phyloP scores from a whole-genome alignment of 2,797 vertebrate genomes.

The Leptodactylus fallax region DNA sequence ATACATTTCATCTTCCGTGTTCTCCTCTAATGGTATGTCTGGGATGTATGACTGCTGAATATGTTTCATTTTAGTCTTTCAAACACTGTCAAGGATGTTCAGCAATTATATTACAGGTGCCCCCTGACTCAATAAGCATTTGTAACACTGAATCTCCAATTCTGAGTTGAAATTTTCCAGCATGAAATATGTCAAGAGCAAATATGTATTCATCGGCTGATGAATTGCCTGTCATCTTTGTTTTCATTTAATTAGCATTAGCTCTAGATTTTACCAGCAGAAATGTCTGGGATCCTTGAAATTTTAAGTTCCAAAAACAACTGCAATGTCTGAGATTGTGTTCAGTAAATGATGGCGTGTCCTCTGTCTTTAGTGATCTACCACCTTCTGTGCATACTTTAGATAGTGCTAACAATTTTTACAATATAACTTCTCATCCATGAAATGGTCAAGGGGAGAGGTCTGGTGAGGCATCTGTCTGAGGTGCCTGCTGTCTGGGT shows the following conservation, averaged over 20 bases:
- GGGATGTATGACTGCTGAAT: constrained; percentile 45
- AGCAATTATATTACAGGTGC: constrained; percentile 62
- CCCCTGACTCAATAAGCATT: constrained; percentile 58
- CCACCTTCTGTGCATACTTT: neutral
- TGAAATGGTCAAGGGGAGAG: neutral
- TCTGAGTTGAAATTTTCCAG: constrained; percentile 41
- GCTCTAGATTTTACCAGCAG: constrained; percentile 38
- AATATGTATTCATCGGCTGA: constrained; percentile 62
- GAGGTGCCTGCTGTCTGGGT: neutral
- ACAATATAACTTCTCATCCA: neutral
- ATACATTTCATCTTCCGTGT: constrained; percentile 25
- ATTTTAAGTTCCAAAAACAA: constrained; percentile 42
- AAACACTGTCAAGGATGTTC: constrained; percentile 57
- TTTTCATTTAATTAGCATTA: constrained; percentile 63
- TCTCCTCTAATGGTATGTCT: constrained; percentile 41
- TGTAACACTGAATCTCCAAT: constrained; percentile 52
- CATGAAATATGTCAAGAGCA: constrained; percentile 58
- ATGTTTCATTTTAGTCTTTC: constrained; percentile 59
- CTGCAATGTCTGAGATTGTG: constrained; percentile 15
- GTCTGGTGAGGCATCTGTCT: neutral
- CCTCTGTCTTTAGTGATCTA: neutral
- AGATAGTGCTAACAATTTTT: neutral
- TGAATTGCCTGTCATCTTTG: constrained; percentile 61
- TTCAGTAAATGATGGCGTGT: neutral
- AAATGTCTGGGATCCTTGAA: constrained; percentile 53